Conservation (phyloP, 2,888 invertebrate species). For the Aleiodes alternator region DNA sequence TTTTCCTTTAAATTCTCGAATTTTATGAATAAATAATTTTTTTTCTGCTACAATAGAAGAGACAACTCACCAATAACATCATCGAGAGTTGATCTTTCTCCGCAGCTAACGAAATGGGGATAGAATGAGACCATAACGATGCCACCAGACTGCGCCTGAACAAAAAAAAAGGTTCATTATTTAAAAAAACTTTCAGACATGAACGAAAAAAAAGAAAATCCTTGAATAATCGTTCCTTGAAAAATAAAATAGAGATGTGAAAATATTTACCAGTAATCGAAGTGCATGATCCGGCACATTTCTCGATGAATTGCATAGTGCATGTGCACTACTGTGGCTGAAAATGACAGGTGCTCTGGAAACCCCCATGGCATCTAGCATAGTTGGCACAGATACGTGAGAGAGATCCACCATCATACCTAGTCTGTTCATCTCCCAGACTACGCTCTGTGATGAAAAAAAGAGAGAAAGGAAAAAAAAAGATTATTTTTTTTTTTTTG, state of each 20-base stretch:
- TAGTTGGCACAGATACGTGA: constrained; percentile 78
- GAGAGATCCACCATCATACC: constrained; percentile 80
- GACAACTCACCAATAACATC: constrained; percentile 79
- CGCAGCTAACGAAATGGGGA: constrained; percentile 79
- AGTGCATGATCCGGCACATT: constrained; percentile 80
- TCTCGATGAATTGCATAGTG: constrained; percentile 78
- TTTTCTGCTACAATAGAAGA: not conserved
- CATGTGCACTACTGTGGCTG: constrained; percentile 79
- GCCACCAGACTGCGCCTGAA: constrained; percentile 80
- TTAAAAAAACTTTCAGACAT: not conserved
- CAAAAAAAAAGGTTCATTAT: constrained; percentile 33
- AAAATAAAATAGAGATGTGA: not conserved
- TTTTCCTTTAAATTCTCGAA: too few species aligned
- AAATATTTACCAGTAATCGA: constrained; percentile 75
- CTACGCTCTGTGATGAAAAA: constrained; percentile 74
- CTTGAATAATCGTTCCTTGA: not conserved
- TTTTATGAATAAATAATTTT: not conserved
- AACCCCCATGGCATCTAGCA: constrained; percentile 77
- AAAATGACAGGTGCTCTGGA: constrained; percentile 79
- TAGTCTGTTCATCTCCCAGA: constrained; percentile 80
- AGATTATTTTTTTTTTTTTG: constrained; percentile 16
- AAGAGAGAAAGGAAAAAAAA: constrained; percentile 23
- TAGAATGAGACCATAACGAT: constrained; percentile 83
- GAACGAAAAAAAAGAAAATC: not conserved
- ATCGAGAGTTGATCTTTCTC: constrained; percentile 78